Percentiles rank a stretch among this genome's conserved stretches.
phyloP scores from a whole-genome alignment of 2,888 invertebrate species.

The Nezara viridula region DNA sequence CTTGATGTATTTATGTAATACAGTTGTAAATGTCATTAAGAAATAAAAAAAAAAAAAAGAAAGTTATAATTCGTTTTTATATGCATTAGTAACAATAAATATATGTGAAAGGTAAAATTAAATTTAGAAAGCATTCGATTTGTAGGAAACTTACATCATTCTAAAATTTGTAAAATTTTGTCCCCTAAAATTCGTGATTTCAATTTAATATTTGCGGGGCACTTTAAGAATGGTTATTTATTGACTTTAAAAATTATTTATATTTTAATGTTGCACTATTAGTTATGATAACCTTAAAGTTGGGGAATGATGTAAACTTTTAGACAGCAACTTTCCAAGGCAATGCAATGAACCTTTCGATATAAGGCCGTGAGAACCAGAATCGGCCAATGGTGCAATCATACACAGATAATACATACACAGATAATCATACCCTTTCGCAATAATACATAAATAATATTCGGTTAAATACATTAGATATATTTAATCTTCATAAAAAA shows the following conservation, averaged over 20 bases:
- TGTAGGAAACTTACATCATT: too few species aligned
- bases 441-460: neutral
- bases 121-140: too few species aligned
- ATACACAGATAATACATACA: neutral
- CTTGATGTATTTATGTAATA: too few species aligned
- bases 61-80: too few species aligned
- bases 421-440: neutral
- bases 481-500: too few species aligned
- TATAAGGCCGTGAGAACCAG: constrained; percentile 19
- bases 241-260: neutral
- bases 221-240: neutral
- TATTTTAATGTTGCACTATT: neutral
- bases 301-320: neutral
- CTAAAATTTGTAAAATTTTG: too few species aligned
- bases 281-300: neutral
- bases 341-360: constrained; percentile 26
- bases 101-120: too few species aligned
- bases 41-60: too few species aligned
- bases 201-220: too few species aligned
- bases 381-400: neutral
- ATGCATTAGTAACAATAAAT: too few species aligned
- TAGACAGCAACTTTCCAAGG: constrained; percentile 5
- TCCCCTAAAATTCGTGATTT: too few species aligned
- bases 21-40: too few species aligned
- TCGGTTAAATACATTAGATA: neutral